Evolutionary conservation across 2,113 vertebrate genomes (phyloP), one percentile per base, ranked within the genome.

Genomic region (Grammomys surdaster): DNA sequence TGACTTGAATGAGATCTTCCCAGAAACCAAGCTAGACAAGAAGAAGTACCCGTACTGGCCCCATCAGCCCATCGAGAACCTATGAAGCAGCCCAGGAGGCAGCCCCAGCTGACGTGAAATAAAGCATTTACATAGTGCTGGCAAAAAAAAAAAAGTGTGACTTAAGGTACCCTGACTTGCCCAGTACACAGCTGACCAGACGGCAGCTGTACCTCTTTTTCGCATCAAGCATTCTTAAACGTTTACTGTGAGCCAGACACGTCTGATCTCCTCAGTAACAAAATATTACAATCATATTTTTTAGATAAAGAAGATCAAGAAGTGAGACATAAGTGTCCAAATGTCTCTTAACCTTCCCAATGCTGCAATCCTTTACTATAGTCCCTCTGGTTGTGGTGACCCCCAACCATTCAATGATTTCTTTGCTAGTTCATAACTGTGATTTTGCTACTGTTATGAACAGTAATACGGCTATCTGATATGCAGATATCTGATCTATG

Each of bases 11-110:
- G 40, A 40, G 40, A 40, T 40, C 40, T 40, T 40, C 40, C 40
- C 40, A 40, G 40, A 40, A 40, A 40, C 40, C 40, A 40, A 40
- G 40, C 40, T 40, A 40, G 40, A 40, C 40, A 40, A 40, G 40
- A 40, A 40, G 98, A 90, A 98, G 1, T 69, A 99, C 33, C 99
- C 99, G 0, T 99, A 98, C 95, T 99, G 99, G 99, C 99, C 99
- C 46, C 98, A 99, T 98, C 99, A 98, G 94, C 99, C 99, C 0
- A 99, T 99, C 80, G 95, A 98, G 16, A 99, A 99, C 0, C 97
- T 99, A 98, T 99, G 99, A 99, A 94, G 72, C 9, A 48, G 56
- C 31, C 92, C 60, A 36, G 56, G 86, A 67, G 14, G 48, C n/a
- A 95, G 76, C 43, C 26, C 92, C 93, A 87, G 80, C 43, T 48